Conservation (phyloP, 2,113 vertebrate species). For the Hepsetus odoe region DNA sequence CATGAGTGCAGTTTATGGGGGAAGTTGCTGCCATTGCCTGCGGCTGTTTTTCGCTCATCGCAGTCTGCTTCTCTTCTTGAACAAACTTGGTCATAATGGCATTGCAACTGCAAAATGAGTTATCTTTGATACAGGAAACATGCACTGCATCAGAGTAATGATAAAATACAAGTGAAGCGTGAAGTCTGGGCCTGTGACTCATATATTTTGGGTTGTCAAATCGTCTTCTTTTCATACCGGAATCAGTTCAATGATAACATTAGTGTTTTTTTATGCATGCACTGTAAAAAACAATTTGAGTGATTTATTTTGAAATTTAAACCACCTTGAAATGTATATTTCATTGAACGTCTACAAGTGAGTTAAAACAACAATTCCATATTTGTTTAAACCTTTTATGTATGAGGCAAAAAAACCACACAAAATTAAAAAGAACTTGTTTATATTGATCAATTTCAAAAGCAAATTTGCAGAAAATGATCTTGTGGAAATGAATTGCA, state of each 20-base stretch:
- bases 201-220: neutral
- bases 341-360: neutral
- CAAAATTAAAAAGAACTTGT: no score
- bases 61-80: neutral
- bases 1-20: neutral
- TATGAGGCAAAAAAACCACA: no score
- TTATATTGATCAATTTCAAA: no score
- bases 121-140: neutral
- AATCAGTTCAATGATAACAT: neutral
- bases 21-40: neutral
- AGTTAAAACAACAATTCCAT: neutral
- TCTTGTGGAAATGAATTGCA: no score
- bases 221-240: neutral
- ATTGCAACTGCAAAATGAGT: neutral
- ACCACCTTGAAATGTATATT: neutral
- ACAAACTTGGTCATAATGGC: constrained; percentile 3
- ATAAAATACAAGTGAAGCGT: neutral
- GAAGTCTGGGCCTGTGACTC: neutral
- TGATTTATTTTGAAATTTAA: no score
- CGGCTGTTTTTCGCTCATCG: neutral
- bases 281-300: no score
- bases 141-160: neutral
- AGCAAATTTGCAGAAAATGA: no score
- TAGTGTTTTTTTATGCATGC: no score
- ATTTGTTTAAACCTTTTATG: no score